These are phyloP conservation scores for Zaprionus obscuricornis DNA, from an alignment of 2,888 invertebrate genomes.

Conservation along the genomic window DNA sequence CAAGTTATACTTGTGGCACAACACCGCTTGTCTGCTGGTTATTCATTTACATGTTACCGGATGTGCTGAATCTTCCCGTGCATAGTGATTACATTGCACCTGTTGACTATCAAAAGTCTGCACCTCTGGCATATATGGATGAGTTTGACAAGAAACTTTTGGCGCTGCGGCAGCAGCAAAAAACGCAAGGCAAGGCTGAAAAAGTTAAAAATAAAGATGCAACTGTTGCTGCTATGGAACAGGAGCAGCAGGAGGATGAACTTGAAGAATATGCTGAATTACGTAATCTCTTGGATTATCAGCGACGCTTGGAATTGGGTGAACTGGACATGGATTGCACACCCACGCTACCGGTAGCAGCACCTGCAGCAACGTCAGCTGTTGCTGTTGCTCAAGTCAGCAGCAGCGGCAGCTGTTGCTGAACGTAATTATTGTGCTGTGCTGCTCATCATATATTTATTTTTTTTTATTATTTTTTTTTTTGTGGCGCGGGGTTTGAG, in stretches of 20 bases:
- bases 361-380: constrained; percentile 7
- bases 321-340: constrained; percentile 63
- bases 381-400: background rate
- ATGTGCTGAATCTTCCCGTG: constrained; percentile 85
- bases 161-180: constrained; percentile 33
- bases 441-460: no score
- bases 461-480: no score
- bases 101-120: constrained; percentile 82
- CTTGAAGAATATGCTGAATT: constrained; percentile 56
- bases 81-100: constrained; percentile 84
- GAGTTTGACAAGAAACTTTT: constrained; percentile 83
- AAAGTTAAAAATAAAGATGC: background rate
- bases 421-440: constrained; percentile 2
- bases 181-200: constrained; percentile 11
- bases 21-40: constrained; percentile 97
- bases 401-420: constrained; percentile 42
- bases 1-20: constrained; percentile 90
- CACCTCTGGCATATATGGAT: constrained; percentile 84
- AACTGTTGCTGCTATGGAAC: constrained; percentile 14
- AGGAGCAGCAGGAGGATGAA: constrained; percentile 31
- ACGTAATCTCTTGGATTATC: constrained; percentile 52
- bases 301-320: constrained; percentile 65
- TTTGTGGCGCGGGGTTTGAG: constrained; percentile 25
- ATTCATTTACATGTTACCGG: constrained; percentile 93
- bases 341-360: constrained; percentile 6